Evolutionary conservation across 2,113 vertebrate species (phyloP).

Genomic region (Rissa tridactyla): DNA sequence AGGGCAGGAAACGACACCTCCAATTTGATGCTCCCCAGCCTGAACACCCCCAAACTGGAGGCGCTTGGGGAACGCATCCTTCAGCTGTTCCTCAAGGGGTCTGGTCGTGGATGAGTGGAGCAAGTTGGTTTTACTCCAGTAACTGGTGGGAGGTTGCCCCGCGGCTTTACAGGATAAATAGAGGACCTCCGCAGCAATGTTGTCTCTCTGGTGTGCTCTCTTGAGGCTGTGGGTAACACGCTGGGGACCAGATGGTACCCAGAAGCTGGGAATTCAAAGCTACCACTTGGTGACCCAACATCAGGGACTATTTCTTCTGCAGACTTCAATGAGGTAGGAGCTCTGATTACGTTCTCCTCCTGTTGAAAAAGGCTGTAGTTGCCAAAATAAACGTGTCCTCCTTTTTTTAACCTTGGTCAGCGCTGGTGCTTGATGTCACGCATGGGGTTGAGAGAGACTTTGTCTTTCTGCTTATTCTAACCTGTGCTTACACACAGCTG

Average conservation of each 20-base stretch:
- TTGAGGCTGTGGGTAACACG: not conserved
- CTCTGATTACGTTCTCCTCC: not conserved
- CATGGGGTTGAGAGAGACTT: not conserved
- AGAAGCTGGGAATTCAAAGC: not conserved
- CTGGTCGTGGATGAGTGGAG: not conserved
- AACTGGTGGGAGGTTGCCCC: not conserved
- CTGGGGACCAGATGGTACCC: not conserved
- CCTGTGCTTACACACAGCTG: not conserved
- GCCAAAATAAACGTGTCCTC: not conserved
- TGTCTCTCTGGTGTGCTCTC: not conserved
- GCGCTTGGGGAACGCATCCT: not conserved
- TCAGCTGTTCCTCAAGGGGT: not conserved
- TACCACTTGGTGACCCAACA: not conserved
- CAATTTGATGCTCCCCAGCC: not conserved
- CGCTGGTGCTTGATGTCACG: fast-evolving
- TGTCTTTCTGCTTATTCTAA: not conserved
- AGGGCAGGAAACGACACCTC: not conserved
- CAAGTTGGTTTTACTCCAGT: not conserved
- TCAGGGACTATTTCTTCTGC: not conserved
- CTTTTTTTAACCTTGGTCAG: not conserved
- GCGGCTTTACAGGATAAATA: not conserved
- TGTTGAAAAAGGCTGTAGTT: not conserved
- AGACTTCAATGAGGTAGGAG: not conserved
- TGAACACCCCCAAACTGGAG: not conserved
- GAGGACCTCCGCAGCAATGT: not conserved